A percentile compares a stretch with the other conserved stretches of the same genome.
phyloP scores from a whole-genome alignment of 2,888 invertebrate species.

The Lepetodrilus schrolli region DNA sequence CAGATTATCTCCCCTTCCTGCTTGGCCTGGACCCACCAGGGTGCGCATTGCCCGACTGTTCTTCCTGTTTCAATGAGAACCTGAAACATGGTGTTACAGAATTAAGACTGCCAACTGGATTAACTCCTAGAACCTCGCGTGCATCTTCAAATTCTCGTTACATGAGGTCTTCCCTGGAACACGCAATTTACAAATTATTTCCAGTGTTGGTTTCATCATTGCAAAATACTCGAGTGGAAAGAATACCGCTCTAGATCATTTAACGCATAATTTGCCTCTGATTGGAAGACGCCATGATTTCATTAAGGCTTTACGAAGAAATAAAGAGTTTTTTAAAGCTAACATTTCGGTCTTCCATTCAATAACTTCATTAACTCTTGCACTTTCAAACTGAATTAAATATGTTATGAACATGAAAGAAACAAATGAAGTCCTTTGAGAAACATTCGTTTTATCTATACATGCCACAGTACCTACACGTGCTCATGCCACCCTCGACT shows the following conservation, averaged over 20 bases:
- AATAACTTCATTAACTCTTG: conserved; percentile 12
- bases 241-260: neutral
- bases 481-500: neutral
- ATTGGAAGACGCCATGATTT: conserved; percentile 1
- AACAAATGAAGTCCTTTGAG: no score
- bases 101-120: conserved; percentile 15
- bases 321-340: conserved; percentile 23
- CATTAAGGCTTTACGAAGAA: conserved; percentile 19
- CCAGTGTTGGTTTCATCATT: conserved; percentile 13
- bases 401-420: neutral
- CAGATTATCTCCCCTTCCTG: conserved; percentile 22
- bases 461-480: neutral
- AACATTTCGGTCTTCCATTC: conserved; percentile 14
- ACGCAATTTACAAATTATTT: conserved; percentile 19
- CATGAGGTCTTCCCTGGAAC: neutral
- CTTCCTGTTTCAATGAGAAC: neutral
- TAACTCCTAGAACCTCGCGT: conserved; percentile 5
- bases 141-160: conserved; percentile 26
- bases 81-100: neutral
- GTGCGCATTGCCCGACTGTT: neutral
- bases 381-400: neutral
- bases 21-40: neutral
- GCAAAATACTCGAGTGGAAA: conserved; percentile 13
- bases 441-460: neutral
- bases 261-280: conserved; percentile 17